Evolutionary conservation across 2,888 invertebrate genomes (phyloP).

Genomic region (Eupithecia tripunctaria): DNA sequence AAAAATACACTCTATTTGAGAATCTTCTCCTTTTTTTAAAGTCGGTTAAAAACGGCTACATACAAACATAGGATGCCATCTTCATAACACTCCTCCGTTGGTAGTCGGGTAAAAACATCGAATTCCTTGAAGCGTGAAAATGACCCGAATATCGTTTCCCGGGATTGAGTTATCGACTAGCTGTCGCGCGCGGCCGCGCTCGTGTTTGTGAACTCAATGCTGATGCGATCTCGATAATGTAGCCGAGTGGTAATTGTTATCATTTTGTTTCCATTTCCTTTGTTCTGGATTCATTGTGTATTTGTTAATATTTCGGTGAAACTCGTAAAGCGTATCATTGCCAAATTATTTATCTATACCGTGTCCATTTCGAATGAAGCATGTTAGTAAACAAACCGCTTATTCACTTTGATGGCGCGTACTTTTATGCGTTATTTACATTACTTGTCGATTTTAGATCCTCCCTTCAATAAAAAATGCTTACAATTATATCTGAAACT

Average conservation of each 20-base stretch:
- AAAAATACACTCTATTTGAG: too few relatives aligned
- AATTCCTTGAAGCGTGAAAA: not conserved
- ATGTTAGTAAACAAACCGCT: too few relatives aligned
- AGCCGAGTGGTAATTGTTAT: not conserved
- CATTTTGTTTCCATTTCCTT: not conserved
- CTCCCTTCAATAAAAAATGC: too few relatives aligned
- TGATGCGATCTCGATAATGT: not conserved
- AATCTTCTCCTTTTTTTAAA: too few relatives aligned
- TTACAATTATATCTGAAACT: too few relatives aligned
- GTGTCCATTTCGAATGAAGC: too few relatives aligned
- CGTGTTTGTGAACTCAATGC: not conserved
- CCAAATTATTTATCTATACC: not conserved
- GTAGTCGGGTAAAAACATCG: not conserved
- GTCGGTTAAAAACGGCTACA: too few relatives aligned
- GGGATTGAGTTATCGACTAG: not conserved
- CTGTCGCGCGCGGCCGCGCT: constrained; percentile 9
- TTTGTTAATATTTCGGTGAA: not conserved
- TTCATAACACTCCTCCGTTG: too few relatives aligned
- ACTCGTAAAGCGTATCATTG: not conserved
- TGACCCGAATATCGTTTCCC: not conserved
- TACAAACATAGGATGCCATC: too few relatives aligned
- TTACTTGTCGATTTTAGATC: too few relatives aligned
- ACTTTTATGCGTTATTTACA: too few relatives aligned
- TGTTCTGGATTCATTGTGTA: not conserved
- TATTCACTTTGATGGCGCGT: too few relatives aligned